These are phyloP conservation scores for Peucedramus taeniatus DNA, from an alignment of 2,113 vertebrate genomes.

Conservation along the genomic window DNA sequence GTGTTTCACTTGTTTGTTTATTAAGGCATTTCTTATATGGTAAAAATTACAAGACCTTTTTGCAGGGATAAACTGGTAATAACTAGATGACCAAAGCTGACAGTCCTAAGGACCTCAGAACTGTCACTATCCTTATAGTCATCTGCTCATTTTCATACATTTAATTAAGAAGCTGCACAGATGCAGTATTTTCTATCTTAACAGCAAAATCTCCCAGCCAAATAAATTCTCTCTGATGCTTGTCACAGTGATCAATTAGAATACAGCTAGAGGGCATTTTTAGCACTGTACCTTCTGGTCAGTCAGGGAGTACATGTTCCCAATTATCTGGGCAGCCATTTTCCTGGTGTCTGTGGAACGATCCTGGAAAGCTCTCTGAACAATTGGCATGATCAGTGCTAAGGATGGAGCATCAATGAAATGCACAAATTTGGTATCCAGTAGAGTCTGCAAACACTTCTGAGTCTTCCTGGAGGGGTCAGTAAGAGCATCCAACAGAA, in stretches of 20 bases:
- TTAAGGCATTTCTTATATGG: neutral
- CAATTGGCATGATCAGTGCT: slow-evolving; percentile 98
- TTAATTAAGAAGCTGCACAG: neutral
- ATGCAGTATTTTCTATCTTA: neutral
- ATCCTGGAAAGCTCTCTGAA: slow-evolving; percentile 97
- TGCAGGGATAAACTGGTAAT: neutral
- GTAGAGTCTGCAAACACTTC: slow-evolving; percentile 91
- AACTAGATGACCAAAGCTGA: neutral
- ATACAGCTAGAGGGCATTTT: neutral
- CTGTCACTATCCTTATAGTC: neutral
- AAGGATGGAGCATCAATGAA: slow-evolving; percentile 97
- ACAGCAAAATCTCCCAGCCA: neutral
- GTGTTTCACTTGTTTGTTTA: neutral
- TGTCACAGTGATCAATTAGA: neutral
- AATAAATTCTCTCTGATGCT: neutral
- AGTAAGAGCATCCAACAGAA: slow-evolving; percentile 92
- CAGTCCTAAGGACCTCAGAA: neutral
- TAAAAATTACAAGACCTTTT: neutral
- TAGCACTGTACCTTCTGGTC: slow-evolving; percentile 88
- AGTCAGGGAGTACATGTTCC: slow-evolving; percentile 98
- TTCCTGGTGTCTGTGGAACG: slow-evolving; percentile 97
- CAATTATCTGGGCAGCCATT: slow-evolving; percentile 99
- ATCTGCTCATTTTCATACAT: neutral
- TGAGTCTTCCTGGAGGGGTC: slow-evolving; percentile 94
- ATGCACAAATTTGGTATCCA: slow-evolving; percentile 98